phyloP scores from a whole-genome alignment of 1,140 invertebrate genomes.

The Asbolus verrucosus region DNA sequence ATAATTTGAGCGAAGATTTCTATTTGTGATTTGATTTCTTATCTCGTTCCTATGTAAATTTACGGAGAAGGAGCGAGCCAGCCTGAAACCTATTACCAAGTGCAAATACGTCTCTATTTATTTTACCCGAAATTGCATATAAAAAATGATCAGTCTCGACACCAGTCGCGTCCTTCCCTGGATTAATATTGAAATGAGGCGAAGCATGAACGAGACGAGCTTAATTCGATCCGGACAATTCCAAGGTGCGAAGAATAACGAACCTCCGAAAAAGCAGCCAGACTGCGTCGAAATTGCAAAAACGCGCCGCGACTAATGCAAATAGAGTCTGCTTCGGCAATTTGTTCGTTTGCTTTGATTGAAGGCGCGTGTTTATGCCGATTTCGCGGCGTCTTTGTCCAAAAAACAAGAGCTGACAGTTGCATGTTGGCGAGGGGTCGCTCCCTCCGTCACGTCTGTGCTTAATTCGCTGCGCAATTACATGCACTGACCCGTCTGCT shows the following conservation, averaged over 20 bases:
- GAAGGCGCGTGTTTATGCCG: background rate
- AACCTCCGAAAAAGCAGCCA: background rate
- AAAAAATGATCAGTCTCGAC: slow-evolving; percentile 29
- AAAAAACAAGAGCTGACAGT: slow-evolving; percentile 30
- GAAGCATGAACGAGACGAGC: slow-evolving; percentile 19
- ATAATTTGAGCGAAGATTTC: too few species aligned
- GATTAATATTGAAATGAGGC: slow-evolving; percentile 38
- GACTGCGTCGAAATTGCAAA: slow-evolving; percentile 2
- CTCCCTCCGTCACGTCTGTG: slow-evolving; percentile 21
- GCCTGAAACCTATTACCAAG: slow-evolving; percentile 14
- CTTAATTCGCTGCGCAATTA: slow-evolving; percentile 25
- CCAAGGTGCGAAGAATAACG: slow-evolving; percentile 22
- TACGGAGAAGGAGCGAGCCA: too few species aligned
- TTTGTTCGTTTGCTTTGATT: too few species aligned
- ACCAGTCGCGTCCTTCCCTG: slow-evolving; percentile 28
- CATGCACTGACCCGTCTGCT: slow-evolving; percentile 21
- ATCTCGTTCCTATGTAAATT: too few species aligned
- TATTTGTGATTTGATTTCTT: too few species aligned
- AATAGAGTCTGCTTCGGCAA: too few species aligned
- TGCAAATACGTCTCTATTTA: slow-evolving; percentile 24
- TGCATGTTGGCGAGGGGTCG: slow-evolving; percentile 16
- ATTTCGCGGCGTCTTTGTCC: slow-evolving; percentile 10
- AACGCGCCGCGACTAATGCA: slow-evolving; percentile 28
- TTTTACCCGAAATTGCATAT: background rate
- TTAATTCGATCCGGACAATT: slow-evolving; percentile 29